Base-by-base conservation (phyloP, 2,113 vertebrate species). In the Grallaria varia region DNA sequence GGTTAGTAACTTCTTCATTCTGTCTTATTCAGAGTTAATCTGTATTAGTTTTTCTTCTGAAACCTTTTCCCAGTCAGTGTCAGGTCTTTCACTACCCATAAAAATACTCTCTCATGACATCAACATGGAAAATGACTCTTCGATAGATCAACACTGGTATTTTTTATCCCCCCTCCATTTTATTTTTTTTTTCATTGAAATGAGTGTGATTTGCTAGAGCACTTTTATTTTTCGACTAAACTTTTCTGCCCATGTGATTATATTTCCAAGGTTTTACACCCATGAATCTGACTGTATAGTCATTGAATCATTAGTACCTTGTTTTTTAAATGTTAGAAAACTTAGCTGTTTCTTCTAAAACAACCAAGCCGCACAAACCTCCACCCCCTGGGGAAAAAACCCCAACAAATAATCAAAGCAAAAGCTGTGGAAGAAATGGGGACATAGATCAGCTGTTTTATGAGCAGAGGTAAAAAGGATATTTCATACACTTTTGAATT, bases 371-470 rank as follows among this genome's bases (percentile, higher is more conserved):
- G 9, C 44, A 37, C 20, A 8, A 53, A 55, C 1, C 7, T 23
- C 21, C 20, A 22, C 3, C 4, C 9, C 7, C 16, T 7, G 9
- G 5, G 47, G 1, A 42, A 18, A 66, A n/a, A 39, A 0, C 0
- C 13, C 6, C 10, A 7, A 45, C 15, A 47, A 67, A 35, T 20
- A 67, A 6, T 28, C 47, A 49, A 33, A 63, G 5, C 3, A 27
- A n/a, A 87, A 27, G 27, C 23, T 67, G 5, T 62, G 37, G 31
- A 77, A 84, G 86, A 74, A 14, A 3, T 10, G 2, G 19, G 7
- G 8, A 55, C 6, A 16, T 6, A 71, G 10, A 14, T 21, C 12
- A 86, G 17, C 33, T 55, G n/a, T 6, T 82, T 64, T 53, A 49
- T 33, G 6, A 93, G 6, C 30, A 59, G 33, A 55, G 9, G 10